These are phyloP conservation scores for Hyles euphorbiae DNA, from an alignment of 1,140 invertebrate species.

Conservation along the genomic window DNA sequence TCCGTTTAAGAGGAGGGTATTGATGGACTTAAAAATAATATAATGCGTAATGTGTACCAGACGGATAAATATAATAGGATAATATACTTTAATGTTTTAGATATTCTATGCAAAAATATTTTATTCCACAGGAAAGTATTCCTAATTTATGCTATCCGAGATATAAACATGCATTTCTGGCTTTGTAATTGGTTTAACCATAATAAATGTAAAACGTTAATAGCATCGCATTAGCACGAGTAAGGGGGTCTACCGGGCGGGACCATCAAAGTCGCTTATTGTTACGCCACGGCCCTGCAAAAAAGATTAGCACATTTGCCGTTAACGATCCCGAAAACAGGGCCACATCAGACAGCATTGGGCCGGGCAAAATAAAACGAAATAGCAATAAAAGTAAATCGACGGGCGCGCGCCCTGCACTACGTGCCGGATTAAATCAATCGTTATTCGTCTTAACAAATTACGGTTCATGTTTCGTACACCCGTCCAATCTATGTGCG, in stretches of 20 bases:
- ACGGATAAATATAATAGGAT: too few species aligned
- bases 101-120: too few species aligned
- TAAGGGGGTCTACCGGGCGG: constrained; percentile 34
- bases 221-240: constrained; percentile 43
- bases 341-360: constrained; percentile 55
- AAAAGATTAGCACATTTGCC: constrained; percentile 70
- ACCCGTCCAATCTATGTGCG: constrained; percentile 36
- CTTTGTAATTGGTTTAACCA: constrained; percentile 1
- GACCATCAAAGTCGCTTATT: constrained; percentile 53
- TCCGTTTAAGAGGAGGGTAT: too few species aligned
- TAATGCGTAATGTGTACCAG: too few species aligned
- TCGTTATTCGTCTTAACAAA: constrained; percentile 71
- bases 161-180: too few species aligned
- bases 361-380: constrained; percentile 59
- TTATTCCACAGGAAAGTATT: too few species aligned
- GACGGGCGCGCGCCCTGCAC: constrained; percentile 46
- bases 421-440: constrained; percentile 69
- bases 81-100: too few species aligned
- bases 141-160: background rate
- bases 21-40: too few species aligned
- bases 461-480: constrained; percentile 57
- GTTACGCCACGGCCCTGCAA: constrained; percentile 53
- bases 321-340: constrained; percentile 68
- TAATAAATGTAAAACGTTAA: constrained; percentile 48
- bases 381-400: constrained; percentile 72